Evolutionary conservation across 1,140 invertebrate species (phyloP), one percentile per base, ranked within the genome.

Genomic region (Micrasema minimum): DNA sequence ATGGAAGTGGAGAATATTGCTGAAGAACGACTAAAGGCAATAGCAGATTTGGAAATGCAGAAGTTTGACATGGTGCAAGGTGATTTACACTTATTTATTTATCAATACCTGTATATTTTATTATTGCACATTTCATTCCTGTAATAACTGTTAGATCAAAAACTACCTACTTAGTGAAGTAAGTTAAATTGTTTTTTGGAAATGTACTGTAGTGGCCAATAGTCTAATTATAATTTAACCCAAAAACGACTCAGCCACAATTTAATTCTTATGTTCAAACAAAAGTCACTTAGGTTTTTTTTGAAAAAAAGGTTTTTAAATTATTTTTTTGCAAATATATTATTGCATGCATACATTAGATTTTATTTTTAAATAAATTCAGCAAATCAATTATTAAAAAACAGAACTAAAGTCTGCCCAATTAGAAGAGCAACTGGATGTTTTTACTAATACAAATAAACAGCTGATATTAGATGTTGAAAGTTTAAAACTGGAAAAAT

Each of bases 321-420:
- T n/a, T n/a, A n/a, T n/a, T n/a, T n/a, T n/a, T n/a, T n/a, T n/a
- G n/a, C n/a, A n/a, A n/a, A n/a, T n/a, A n/a, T n/a, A n/a, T n/a
- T n/a, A n/a, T n/a, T n/a, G n/a, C n/a, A n/a, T n/a, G n/a, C n/a
- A n/a, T n/a, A n/a, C n/a, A n/a, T n/a, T n/a, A n/a, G n/a, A n/a
- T n/a, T n/a, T n/a, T n/a, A n/a, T n/a, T n/a, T n/a, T n/a, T n/a
- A n/a, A n/a, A n/a, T n/a, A n/a, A n/a, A n/a, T n/a, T n/a, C n/a
- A n/a, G n/a, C n/a, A n/a, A n/a, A n/a, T 59, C 14, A 38, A 11
- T 14, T 59, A 20, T 12, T 55, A 31, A 53, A 53, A n/a, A n/a
- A 53, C 89, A 6, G 90, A 92, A 83, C 89, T 93, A 76, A 90
- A 89, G 74, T 85, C 87, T 6, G 90, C 90, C 11, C 89, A 92